phyloP scores from a whole-genome alignment of 2,888 invertebrate species.

The Nebria brevicollis region DNA sequence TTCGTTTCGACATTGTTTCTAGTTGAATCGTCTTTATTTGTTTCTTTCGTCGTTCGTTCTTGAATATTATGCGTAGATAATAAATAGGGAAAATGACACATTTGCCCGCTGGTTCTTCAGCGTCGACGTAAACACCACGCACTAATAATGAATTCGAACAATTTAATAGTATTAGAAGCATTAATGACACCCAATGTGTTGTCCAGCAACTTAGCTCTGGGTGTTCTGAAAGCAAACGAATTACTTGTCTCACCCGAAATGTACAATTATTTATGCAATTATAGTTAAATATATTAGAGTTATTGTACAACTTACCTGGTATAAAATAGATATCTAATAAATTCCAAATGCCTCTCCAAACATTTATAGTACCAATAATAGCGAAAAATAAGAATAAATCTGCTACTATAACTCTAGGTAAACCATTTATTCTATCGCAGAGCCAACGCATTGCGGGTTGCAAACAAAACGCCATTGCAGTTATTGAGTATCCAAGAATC shows the following conservation, averaged over 20 bases:
- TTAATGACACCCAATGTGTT: constrained; percentile 78
- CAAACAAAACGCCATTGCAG: constrained; percentile 76
- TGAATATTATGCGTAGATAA: constrained; percentile 81
- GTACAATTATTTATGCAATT: not conserved
- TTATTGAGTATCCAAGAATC: constrained; percentile 80
- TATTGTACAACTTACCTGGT: constrained; percentile 67
- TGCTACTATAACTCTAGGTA: constrained; percentile 74
- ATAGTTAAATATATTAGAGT: not conserved
- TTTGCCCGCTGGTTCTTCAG: constrained; percentile 83
- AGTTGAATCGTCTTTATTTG: constrained; percentile 52
- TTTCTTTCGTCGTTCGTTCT: constrained; percentile 74
- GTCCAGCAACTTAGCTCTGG: constrained; percentile 82
- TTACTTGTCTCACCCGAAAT: not conserved
- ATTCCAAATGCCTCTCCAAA: constrained; percentile 90
- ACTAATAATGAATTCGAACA: constrained; percentile 89
- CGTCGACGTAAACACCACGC: constrained; percentile 88
- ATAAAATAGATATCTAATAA: constrained; percentile 81
- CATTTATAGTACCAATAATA: constrained; percentile 84
- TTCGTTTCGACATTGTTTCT: constrained; percentile 51
- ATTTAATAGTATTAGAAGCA: constrained; percentile 80
- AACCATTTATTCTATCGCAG: constrained; percentile 74
- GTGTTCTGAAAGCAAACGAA: constrained; percentile 67
- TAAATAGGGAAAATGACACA: constrained; percentile 87
- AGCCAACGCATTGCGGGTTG: constrained; percentile 80
- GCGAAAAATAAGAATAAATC: constrained; percentile 82